Conservation (phyloP, 2,888 invertebrate species). For the Drosophila macrospina region DNA sequence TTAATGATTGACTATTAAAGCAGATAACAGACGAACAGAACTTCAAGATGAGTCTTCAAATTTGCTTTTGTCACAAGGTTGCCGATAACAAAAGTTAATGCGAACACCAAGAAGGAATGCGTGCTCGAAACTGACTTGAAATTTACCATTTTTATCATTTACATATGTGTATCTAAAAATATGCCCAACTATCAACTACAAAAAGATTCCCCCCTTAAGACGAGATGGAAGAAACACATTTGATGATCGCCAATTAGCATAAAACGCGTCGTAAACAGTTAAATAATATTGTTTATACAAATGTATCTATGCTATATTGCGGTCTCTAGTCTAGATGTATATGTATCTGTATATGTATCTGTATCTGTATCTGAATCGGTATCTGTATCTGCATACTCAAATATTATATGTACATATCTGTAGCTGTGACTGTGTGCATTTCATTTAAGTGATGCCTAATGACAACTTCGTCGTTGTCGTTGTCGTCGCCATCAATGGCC, state of each 20-base stretch:
- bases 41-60: slow-evolving; percentile 34
- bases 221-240: slow-evolving; percentile 43
- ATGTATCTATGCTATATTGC: slow-evolving; percentile 43
- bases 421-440: slow-evolving; percentile 41
- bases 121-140: slow-evolving; percentile 15
- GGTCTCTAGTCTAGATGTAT: neutral
- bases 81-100: slow-evolving; percentile 62
- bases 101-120: slow-evolving; percentile 31
- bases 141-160: slow-evolving; percentile 15
- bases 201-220: slow-evolving; percentile 33
- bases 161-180: slow-evolving; percentile 53
- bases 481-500: slow-evolving; percentile 58
- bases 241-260: slow-evolving; percentile 76
- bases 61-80: slow-evolving; percentile 56
- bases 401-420: slow-evolving; percentile 15
- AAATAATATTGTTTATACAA: slow-evolving; percentile 74
- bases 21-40: slow-evolving; percentile 49
- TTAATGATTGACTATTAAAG: slow-evolving; percentile 68
- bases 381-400: slow-evolving; percentile 24
- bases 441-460: slow-evolving; percentile 76
- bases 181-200: slow-evolving; percentile 41
- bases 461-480: slow-evolving; percentile 54
- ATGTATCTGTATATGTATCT: neutral
- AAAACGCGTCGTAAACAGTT: slow-evolving; percentile 78
- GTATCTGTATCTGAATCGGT: slow-evolving; percentile 18